Evolutionary conservation across 1,140 invertebrate genomes (phyloP), one percentile per base, ranked within the genome.

Genomic region (Heliconius hermathena): DNA sequence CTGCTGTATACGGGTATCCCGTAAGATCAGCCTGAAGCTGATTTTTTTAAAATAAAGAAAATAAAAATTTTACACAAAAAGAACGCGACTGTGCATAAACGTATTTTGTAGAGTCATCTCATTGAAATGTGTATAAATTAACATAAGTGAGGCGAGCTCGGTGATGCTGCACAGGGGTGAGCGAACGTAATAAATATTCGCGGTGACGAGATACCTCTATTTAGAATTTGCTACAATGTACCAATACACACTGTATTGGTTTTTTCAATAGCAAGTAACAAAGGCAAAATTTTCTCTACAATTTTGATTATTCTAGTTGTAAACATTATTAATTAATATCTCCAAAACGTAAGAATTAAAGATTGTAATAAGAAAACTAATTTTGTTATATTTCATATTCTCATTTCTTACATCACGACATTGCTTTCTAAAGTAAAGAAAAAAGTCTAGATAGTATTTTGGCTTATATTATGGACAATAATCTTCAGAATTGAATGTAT

Each of bases 111-210:
- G 81, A 88, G 81, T 81, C 83, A 82, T 78, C 81, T 86, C 84
- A 89, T 91, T 91, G 84, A 90, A 89, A 91, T 91, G 89, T 87
- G 86, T 89, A 93, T 93, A 91, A 91, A 93, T 93, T 91, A 90
- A 86, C 88, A 91, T 92, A 92, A 91, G 85, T 75, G 87, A 84
- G 77, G 80, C 84, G 82, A 82, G 71, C 46, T 54, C 76, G 81
- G 84, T 77, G 82, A 66, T 85, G 77, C 85, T 79, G 80, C 82
- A 82, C 60, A 73, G 54, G 77, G 85, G 87, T 84, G 82, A 79
- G 83, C 83, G 84, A 86, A 87, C 84, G 86, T 80, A 85, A 86
- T 88, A 87, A 89, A 86, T 54, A 80, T 77, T 54, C 74, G 49
- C 74, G 52, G 73, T 54, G 73, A 74, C 29, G 73, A 60, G 74